A percentile compares a stretch with the other conserved stretches of the same genome.
These are phyloP conservation scores for Medauroidea extradentata DNA, from an alignment of 1,140 invertebrate genomes.

Conservation along the genomic window DNA sequence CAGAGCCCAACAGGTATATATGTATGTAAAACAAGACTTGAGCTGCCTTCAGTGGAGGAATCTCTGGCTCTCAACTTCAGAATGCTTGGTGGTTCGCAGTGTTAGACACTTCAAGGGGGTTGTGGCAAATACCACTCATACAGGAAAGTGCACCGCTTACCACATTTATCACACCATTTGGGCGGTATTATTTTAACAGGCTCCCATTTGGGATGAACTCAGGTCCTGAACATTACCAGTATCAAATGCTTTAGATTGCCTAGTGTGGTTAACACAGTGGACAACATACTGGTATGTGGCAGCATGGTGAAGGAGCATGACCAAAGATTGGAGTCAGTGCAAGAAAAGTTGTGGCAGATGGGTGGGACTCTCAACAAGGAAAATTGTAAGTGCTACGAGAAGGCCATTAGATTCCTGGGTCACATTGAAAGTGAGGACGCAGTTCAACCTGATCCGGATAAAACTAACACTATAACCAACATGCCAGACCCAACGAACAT, in stretches of 20 bases:
- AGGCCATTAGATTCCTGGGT: too few relatives aligned
- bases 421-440: not conserved
- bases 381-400: too few relatives aligned
- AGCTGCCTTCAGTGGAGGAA: constrained; percentile 22
- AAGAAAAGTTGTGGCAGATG: too few relatives aligned
- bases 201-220: not conserved
- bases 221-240: too few relatives aligned
- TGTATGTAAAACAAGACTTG: constrained; percentile 18
- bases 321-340: too few relatives aligned
- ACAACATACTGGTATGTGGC: too few relatives aligned
- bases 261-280: too few relatives aligned
- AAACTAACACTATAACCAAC: constrained; percentile 20
- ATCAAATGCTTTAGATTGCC: too few relatives aligned
- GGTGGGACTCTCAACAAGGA: too few relatives aligned
- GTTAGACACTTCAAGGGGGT: too few relatives aligned
- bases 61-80: constrained; percentile 2
- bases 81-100: constrained; percentile 9
- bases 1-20: constrained; percentile 32
- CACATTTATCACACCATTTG: constrained; percentile 15
- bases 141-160: not conserved
- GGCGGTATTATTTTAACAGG: constrained; percentile 12
- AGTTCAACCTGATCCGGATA: constrained; percentile 35
- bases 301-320: too few relatives aligned
- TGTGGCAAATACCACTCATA: too few relatives aligned
- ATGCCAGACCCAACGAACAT: constrained; percentile 28